Evolutionary conservation across 1,140 invertebrate species (phyloP).

Genomic region (Drosophila lowei): DNA sequence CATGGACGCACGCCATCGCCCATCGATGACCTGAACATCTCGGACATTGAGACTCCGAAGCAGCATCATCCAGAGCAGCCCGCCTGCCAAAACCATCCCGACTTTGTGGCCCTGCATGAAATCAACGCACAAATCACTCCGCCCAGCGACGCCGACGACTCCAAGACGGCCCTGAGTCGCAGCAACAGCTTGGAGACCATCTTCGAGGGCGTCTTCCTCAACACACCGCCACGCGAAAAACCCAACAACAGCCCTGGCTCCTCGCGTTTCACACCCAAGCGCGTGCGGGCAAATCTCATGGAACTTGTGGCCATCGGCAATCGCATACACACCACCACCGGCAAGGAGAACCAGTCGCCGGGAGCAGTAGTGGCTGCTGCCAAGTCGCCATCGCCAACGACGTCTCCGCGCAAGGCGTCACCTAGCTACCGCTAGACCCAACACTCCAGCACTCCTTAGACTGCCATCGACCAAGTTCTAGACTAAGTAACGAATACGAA

Average conservation of each 20-base stretch:
- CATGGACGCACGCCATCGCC: slow-evolving; percentile 76
- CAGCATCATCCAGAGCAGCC: slow-evolving; percentile 20
- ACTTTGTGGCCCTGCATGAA: slow-evolving; percentile 75
- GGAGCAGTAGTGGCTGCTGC: not conserved
- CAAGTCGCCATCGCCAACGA: not conserved
- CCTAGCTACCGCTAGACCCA: slow-evolving; percentile 22
- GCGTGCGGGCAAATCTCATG: slow-evolving; percentile 63
- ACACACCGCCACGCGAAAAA: slow-evolving; percentile 73
- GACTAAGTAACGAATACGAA: slow-evolving; percentile 37
- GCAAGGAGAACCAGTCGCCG: slow-evolving; percentile 70
- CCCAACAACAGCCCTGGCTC: slow-evolving; percentile 28
- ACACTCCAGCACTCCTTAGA: slow-evolving; percentile 54
- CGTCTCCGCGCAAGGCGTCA: slow-evolving; percentile 23
- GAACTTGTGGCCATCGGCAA: slow-evolving; percentile 67
- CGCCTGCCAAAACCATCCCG: slow-evolving; percentile 52
- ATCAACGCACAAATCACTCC: slow-evolving; percentile 80
- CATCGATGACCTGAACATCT: slow-evolving; percentile 61
- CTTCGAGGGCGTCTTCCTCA: slow-evolving; percentile 77
- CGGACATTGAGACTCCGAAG: slow-evolving; percentile 60
- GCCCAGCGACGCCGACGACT: slow-evolving; percentile 58
- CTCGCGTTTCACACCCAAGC: slow-evolving; percentile 55
- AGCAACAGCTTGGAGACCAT: slow-evolving; percentile 74
- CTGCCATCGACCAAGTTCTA: slow-evolving; percentile 53
- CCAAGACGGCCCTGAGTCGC: slow-evolving; percentile 29
- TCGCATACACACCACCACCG: slow-evolving; percentile 34